Conservation (phyloP, 92 coral and sea anemone genomes). For the Actinostola sp. region DNA sequence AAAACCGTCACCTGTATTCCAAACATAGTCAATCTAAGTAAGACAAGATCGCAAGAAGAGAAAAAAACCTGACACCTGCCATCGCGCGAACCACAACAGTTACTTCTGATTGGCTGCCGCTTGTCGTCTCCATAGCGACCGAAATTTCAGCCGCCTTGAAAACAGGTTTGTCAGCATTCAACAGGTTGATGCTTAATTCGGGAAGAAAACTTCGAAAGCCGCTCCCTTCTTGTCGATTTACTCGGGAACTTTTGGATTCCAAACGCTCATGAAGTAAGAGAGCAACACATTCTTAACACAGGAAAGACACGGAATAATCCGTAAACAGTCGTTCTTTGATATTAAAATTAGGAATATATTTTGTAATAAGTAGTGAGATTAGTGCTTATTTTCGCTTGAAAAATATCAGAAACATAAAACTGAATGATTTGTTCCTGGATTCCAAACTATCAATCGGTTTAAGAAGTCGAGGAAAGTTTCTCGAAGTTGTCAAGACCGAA, state of each 20-base stretch:
- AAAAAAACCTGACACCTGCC: constrained; percentile 85
- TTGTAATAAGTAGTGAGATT: neutral
- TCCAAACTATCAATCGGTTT: neutral
- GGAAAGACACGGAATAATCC: no score
- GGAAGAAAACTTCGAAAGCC: constrained; percentile 42
- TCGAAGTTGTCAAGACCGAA: neutral
- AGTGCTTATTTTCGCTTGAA: neutral
- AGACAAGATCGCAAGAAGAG: constrained; percentile 46
- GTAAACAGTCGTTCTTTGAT: no score
- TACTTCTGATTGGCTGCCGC: constrained; percentile 63
- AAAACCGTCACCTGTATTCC: constrained; percentile 76
- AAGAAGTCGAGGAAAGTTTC: neutral
- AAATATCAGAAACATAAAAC: neutral
- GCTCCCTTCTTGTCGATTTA: constrained; percentile 33
- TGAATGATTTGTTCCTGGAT: neutral
- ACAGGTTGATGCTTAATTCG: constrained; percentile 76
- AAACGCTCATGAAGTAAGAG: neutral
- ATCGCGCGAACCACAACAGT: constrained; percentile 40
- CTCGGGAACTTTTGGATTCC: neutral
- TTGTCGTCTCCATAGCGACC: constrained; percentile 82
- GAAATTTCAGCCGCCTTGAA: constrained; percentile 55
- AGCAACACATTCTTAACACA: neutral
- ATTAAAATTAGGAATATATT: neutral
- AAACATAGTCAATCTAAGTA: constrained; percentile 78
- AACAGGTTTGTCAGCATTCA: constrained; percentile 80